These are phyloP conservation scores for Ursus arctos DNA, from an alignment of 2,113 vertebrate genomes.

Conservation along the genomic window DNA sequence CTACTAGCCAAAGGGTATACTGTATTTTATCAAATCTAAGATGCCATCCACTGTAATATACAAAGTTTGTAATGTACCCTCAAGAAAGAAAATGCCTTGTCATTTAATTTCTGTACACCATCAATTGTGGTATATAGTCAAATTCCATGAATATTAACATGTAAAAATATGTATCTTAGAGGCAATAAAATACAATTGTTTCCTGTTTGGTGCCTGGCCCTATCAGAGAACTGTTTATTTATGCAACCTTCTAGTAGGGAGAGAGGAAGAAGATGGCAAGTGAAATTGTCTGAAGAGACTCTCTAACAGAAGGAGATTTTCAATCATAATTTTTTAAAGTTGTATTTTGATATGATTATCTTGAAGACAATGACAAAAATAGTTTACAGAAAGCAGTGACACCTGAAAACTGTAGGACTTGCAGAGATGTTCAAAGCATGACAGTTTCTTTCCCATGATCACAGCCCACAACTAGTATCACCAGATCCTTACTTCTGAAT, in stretches of 20 bases:
- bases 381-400: not conserved
- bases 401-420: not conserved
- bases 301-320: not conserved
- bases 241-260: not conserved
- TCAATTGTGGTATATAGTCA: not conserved
- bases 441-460: not conserved
- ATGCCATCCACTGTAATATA: not conserved
- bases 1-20: not conserved
- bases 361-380: not conserved
- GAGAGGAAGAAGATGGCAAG: not conserved
- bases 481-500: not conserved
- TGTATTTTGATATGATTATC: not conserved
- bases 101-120: not conserved
- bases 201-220: not conserved
- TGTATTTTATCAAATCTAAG: not conserved
- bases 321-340: not conserved
- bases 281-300: not conserved
- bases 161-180: conserved; percentile 3
- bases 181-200: not conserved
- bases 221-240: not conserved
- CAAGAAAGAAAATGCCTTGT: not conserved
- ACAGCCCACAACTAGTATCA: not conserved
- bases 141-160: conserved; percentile 22
- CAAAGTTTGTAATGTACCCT: not conserved
- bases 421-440: not conserved